Percentiles rank a stretch among this genome's conserved stretches.
These are phyloP conservation scores for Gryllus bimaculatus DNA, from an alignment of 1,140 invertebrate species.

Conservation along the genomic window DNA sequence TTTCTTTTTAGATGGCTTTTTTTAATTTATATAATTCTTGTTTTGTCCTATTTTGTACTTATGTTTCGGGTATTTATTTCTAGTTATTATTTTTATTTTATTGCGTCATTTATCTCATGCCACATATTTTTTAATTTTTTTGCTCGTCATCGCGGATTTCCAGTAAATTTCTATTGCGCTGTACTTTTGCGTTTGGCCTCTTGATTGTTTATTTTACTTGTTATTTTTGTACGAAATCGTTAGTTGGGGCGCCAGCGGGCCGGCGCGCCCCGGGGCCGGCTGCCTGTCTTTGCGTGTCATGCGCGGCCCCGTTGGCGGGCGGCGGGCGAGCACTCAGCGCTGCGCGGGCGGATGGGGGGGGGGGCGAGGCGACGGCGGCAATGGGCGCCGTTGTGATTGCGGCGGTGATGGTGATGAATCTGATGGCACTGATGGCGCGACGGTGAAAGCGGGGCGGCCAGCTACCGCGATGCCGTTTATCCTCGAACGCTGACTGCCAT, in stretches of 20 bases:
- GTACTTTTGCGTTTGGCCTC: neutral
- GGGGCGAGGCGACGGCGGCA: neutral
- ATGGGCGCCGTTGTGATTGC: neutral
- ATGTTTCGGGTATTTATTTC: neutral
- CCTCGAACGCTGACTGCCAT: too few relatives aligned
- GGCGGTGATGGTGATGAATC: too few relatives aligned
- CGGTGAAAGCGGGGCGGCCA: too few relatives aligned
- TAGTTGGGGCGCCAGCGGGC: neutral
- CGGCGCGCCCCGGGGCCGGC: too few relatives aligned
- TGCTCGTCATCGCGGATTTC: neutral
- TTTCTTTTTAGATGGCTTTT: neutral
- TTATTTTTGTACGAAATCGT: conserved; percentile 5
- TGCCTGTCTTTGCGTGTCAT: neutral
- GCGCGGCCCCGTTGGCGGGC: too few relatives aligned
- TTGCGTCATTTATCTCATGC: neutral
- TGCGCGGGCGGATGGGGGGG: too few relatives aligned
- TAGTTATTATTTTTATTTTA: neutral
- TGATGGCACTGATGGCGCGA: too few relatives aligned
- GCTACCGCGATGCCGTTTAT: too few relatives aligned
- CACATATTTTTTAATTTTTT: neutral
- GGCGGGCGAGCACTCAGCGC: neutral
- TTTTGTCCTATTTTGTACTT: neutral
- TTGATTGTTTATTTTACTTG: neutral
- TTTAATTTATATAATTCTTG: neutral
- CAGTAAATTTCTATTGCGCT: neutral